Base-by-base conservation (phyloP, 2,888 invertebrate species). In the Diogma glabrata region DNA sequence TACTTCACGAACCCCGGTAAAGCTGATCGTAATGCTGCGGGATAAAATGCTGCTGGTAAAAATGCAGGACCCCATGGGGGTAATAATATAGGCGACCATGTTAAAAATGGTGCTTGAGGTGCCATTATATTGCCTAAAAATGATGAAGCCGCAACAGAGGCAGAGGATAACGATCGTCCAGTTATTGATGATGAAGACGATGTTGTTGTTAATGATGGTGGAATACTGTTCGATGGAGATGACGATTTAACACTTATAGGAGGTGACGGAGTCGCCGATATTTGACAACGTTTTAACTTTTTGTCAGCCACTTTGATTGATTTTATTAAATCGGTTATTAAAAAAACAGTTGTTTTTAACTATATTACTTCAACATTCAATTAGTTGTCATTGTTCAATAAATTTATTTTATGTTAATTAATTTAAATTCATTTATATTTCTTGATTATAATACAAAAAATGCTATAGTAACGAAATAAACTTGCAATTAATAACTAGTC, bases 51-150 rank as follows among this genome's bases (percentile, higher is more conserved):
- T 53, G 75, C 74, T 56, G 84, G 82, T 58, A 83, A 63, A 55
- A 84, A 73, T 33, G 83, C 82, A 58, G 82, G 82, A 50, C 81
- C 82, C 84, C 84, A 85, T 19, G 84, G 84, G 59, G 82, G 82
- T 66, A 86, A 70, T 61, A 85, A 67, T 55, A 84, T 79, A 43
- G 85, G 85, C 61, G 83, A 82, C 84, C 84, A 84, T 16, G 82
- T 81, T 64, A 84, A 68, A 64, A 84, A 74, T 52, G 83, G 81
- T n/a, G 79, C 74, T 51, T 76, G 74, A 55, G 75, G 77, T 52
- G 66, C 64, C 64, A 69, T 68, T 26, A 69, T 57, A 54, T 67
- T 66, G 57, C 66, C 64, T 64, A 50, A 50, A 14, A 68, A 67
- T 56, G 63, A 43, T 22, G 43, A 43, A n/a, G 43, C 43, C 22